Evolutionary conservation across 2,113 vertebrate species (phyloP).

Genomic region (Haliaeetus leucogaster): DNA sequence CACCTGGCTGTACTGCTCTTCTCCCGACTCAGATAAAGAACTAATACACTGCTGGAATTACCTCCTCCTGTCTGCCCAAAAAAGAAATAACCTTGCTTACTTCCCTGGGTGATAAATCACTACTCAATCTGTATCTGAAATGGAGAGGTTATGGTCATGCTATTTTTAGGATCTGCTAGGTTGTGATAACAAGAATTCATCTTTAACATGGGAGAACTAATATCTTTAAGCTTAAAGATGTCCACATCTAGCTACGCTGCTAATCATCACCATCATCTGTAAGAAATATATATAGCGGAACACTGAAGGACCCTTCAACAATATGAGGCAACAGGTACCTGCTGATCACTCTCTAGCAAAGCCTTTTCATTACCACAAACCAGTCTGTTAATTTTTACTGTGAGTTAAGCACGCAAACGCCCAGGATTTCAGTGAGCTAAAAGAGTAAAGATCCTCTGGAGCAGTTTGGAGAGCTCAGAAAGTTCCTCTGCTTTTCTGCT

Average conservation of each 20-base stretch:
- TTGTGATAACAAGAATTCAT: constrained; percentile 68
- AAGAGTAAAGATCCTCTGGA: background rate
- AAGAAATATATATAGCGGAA: background rate
- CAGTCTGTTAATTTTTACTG: background rate
- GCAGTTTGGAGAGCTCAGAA: too few species aligned
- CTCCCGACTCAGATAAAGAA: background rate
- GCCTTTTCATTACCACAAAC: background rate
- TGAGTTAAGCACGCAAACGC: background rate
- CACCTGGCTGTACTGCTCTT: background rate
- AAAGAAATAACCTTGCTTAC: constrained; percentile 11
- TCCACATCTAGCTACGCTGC: background rate
- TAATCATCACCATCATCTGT: background rate
- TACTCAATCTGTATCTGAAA: constrained; percentile 52
- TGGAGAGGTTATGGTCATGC: constrained; percentile 61
- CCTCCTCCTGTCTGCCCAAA: background rate
- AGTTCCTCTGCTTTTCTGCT: background rate
- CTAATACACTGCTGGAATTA: background rate
- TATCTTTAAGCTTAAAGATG: background rate
- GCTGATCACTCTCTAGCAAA: background rate
- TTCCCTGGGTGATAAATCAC: constrained; percentile 58
- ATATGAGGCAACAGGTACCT: background rate
- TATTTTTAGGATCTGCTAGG: constrained; percentile 57
- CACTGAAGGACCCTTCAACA: background rate
- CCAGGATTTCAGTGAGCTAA: too few species aligned
- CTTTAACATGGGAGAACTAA: constrained; percentile 34